Evolutionary conservation across 1,140 invertebrate species (phyloP).

Genomic region (Cydia amplana): DNA sequence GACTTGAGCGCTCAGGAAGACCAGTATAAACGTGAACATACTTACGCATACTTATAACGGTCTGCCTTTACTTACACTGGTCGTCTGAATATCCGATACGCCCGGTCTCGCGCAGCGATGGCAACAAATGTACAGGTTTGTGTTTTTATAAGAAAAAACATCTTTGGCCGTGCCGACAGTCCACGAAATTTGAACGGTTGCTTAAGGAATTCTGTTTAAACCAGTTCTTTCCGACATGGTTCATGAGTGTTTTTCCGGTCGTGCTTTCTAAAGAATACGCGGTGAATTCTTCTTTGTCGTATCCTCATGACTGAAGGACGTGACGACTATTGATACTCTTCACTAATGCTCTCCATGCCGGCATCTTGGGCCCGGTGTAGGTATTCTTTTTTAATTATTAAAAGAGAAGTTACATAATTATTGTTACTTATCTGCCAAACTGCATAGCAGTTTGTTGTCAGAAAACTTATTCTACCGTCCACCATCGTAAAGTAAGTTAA

Average conservation of each 20-base stretch:
- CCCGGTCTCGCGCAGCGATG: neutral
- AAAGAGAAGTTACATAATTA: too few relatives aligned
- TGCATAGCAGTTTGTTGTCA: too few relatives aligned
- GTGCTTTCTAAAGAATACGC: neutral
- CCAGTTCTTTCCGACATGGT: constrained; percentile 32
- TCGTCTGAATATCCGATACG: neutral
- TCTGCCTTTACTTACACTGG: neutral
- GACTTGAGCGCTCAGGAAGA: neutral
- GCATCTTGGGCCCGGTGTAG: too few relatives aligned
- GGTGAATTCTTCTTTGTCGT: neutral
- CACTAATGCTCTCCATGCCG: too few relatives aligned
- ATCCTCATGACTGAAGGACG: too few relatives aligned
- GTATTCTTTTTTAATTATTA: too few relatives aligned
- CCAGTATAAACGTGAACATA: neutral
- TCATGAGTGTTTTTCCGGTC: constrained; percentile 20
- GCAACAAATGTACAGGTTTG: neutral
- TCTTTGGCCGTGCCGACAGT: neutral
- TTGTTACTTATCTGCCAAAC: too few relatives aligned
- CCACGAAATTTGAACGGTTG: neutral
- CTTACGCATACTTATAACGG: neutral
- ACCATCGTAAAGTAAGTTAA: too few relatives aligned
- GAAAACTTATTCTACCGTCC: too few relatives aligned
- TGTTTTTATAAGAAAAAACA: neutral
- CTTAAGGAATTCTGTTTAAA: constrained; percentile 35
- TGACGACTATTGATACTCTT: too few relatives aligned